phyloP scores from a whole-genome alignment of 2,888 invertebrate genomes.

The Hydriomena furcata region DNA sequence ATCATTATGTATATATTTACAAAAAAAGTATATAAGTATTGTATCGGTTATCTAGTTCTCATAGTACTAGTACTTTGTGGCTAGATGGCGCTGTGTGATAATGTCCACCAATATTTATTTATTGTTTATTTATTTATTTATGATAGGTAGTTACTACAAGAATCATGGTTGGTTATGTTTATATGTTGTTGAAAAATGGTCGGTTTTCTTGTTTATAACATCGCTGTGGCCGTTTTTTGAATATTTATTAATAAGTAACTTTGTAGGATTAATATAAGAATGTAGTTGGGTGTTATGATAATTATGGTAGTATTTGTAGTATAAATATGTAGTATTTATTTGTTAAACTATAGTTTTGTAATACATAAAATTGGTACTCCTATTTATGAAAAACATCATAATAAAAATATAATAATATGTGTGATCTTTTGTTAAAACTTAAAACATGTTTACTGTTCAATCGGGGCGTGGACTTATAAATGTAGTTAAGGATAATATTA shows the following conservation, averaged over 20 bases:
- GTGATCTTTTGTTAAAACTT: constrained; percentile 34
- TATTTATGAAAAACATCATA: no score
- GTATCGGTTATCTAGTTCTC: no score
- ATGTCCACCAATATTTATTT: constrained; percentile 1
- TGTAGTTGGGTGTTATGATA: constrained; percentile 29
- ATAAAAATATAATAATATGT: no score
- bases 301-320: no score
- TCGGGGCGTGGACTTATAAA: constrained; percentile 28
- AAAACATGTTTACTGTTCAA: constrained; percentile 27
- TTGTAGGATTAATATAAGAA: constrained; percentile 26
- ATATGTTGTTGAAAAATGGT: constrained; percentile 1
- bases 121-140: no score
- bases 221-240: constrained; percentile 19
- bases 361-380: no score
- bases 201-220: constrained; percentile 11
- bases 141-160: constrained; percentile 1
- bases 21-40: no score
- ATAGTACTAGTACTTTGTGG: no score
- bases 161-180: constrained; percentile 1
- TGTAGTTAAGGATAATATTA: neutral
- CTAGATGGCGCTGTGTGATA: no score
- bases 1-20: no score
- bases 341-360: no score
- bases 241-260: constrained; percentile 29
- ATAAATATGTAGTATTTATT: no score